phyloP scores from a whole-genome alignment of 2,888 invertebrate genomes.

The Drosophila monieri region DNA sequence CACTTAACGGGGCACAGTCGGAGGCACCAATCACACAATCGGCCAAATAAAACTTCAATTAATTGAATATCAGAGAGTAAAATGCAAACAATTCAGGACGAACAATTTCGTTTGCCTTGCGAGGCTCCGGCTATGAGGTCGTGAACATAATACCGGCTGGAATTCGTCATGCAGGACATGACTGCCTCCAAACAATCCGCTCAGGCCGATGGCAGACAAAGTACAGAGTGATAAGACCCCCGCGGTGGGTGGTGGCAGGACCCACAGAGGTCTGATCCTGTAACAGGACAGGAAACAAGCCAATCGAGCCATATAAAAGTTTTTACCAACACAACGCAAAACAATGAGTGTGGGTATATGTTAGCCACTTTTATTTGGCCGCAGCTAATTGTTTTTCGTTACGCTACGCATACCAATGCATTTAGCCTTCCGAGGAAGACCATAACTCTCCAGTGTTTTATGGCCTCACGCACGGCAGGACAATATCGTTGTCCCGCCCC shows the following conservation, averaged over 20 bases:
- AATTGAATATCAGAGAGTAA: conserved; percentile 63
- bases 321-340: conserved; percentile 38
- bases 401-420: conserved; percentile 77
- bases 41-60: conserved; percentile 70
- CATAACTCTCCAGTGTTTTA: conserved; percentile 75
- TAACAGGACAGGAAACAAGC: conserved; percentile 47
- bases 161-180: conserved; percentile 46
- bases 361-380: conserved; percentile 64
- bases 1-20: conserved; percentile 9
- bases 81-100: conserved; percentile 46
- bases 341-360: conserved; percentile 11
- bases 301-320: conserved; percentile 64
- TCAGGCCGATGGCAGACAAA: conserved; percentile 52
- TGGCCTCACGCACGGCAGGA: conserved; percentile 75
- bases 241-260: background rate
- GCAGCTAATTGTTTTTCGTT: conserved; percentile 77
- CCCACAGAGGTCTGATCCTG: background rate
- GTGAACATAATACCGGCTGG: conserved; percentile 29
- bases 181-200: conserved; percentile 60
- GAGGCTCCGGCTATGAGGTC: conserved; percentile 16
- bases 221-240: conserved; percentile 67
- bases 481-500: conserved; percentile 63
- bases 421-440: conserved; percentile 56
- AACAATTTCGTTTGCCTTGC: conserved; percentile 33
- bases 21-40: conserved; percentile 37